Percentiles rank a stretch among this genome's conserved stretches.
These are phyloP conservation scores for Albula glossodonta DNA, from an alignment of 2,113 vertebrate species.

Conservation along the genomic window DNA sequence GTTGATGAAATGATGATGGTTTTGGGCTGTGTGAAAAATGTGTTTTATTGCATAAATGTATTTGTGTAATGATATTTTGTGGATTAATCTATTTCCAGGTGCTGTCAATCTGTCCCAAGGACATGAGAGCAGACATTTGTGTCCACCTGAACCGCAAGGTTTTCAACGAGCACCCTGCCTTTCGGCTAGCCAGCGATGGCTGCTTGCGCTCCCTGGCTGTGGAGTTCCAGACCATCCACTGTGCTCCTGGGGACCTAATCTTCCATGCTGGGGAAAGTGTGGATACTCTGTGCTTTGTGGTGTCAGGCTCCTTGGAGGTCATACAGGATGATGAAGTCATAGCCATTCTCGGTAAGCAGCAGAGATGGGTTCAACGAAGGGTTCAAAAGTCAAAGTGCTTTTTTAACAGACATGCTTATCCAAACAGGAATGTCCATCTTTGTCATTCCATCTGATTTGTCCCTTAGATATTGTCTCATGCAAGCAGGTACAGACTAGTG, in stretches of 20 bases:
- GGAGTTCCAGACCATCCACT: conserved; percentile 95
- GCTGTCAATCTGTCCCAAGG: conserved; percentile 94
- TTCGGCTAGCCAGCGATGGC: conserved; percentile 91
- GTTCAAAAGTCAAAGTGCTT: neutral
- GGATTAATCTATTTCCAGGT: conserved; percentile 68
- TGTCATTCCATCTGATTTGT: neutral
- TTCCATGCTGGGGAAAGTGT: conserved; percentile 94
- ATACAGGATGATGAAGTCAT: conserved; percentile 98
- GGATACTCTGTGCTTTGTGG: conserved; percentile 93
- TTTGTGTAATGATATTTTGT: no score
- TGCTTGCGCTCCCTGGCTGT: conserved; percentile 92
- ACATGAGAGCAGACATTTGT: conserved; percentile 96
- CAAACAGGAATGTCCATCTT: neutral
- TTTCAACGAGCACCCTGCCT: conserved; percentile 95
- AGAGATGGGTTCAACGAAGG: neutral
- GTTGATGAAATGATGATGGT: no score
- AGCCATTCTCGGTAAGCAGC: conserved; percentile 86
- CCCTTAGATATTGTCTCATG: neutral
- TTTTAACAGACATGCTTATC: neutral
- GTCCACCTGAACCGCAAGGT: conserved; percentile 96
- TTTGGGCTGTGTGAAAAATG: no score
- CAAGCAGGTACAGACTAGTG: neutral
- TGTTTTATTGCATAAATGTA: no score
- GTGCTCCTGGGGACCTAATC: conserved; percentile 94
- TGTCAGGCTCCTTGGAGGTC: conserved; percentile 95